phyloP scores from a whole-genome alignment of 1,140 invertebrate species.

The Lineus longissimus region DNA sequence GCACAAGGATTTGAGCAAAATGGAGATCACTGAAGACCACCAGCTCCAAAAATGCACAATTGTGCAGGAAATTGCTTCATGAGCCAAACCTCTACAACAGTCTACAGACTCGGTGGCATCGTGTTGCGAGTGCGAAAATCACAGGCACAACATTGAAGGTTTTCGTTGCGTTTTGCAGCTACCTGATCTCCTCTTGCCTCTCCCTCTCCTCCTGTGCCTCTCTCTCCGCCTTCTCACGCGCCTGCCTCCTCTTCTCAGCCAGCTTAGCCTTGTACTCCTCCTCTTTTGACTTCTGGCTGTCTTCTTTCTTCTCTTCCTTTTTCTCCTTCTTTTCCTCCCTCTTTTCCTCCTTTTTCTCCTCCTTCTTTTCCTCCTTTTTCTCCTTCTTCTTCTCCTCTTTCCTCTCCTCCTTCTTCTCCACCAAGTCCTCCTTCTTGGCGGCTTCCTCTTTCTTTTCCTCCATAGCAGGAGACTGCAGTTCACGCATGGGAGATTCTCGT shows the following conservation, averaged over 20 bases:
- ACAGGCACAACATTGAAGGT: too few species aligned
- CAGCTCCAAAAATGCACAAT: not conserved
- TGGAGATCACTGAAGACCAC: not conserved
- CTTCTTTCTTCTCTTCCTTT: not conserved
- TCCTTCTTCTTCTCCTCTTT: not conserved
- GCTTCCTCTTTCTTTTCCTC: too few species aligned
- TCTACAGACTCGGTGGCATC: not conserved
- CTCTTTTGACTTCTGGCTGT: conserved; percentile 17
- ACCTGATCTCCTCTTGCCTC: conserved; percentile 11
- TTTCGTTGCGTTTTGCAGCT: too few species aligned
- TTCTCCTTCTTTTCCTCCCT: too few species aligned
- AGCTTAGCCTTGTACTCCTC: conserved; percentile 48
- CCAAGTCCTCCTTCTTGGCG: too few species aligned
- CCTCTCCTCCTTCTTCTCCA: too few species aligned
- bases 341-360: too few species aligned
- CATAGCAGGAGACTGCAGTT: too few species aligned
- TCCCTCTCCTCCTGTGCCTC: conserved; percentile 46
- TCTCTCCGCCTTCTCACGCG: conserved; percentile 45
- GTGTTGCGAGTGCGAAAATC: not conserved
- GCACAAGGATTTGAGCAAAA: too few species aligned
- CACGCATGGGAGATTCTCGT: too few species aligned
- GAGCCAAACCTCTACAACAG: not conserved
- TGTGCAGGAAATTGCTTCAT: not conserved
- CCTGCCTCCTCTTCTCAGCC: conserved; percentile 46
- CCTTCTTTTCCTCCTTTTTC: conserved; percentile 44